Evolutionary conservation across 2,888 invertebrate genomes (phyloP).

Genomic region (Caenorhabditis imperialis): DNA sequence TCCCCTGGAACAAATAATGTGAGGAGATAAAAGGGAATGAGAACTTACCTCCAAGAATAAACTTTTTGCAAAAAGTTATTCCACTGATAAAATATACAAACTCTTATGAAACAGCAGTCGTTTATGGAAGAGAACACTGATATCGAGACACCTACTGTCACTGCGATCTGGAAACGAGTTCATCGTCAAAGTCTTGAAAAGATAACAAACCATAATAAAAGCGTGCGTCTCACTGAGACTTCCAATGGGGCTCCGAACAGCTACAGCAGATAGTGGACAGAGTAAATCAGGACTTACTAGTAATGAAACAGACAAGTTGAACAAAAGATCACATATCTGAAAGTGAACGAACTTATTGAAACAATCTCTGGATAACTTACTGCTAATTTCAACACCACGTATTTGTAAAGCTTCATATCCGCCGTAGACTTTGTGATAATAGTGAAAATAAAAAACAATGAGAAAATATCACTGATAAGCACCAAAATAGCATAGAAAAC

Average conservation of each 20-base stretch:
- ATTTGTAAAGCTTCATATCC: conserved; percentile 36
- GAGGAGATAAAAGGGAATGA: too few species aligned
- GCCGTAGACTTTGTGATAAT: conserved; percentile 31
- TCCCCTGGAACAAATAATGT: conserved; percentile 17
- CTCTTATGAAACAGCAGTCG: conserved; percentile 41
- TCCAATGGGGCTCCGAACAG: conserved; percentile 38
- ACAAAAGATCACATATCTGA: conserved; percentile 31
- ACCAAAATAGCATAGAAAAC: conserved; percentile 21
- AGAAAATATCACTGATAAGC: conserved; percentile 17
- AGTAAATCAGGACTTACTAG: conserved; percentile 38
- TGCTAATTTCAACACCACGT: conserved; percentile 35
- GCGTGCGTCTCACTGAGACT: conserved; percentile 26
- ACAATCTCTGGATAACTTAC: background rate
- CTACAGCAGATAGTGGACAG: conserved; percentile 29
- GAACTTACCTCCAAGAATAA: conserved; percentile 19
- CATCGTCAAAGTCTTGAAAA: too few species aligned
- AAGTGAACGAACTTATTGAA: background rate
- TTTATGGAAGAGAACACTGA: conserved; percentile 40
- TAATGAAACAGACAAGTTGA: conserved; percentile 26
- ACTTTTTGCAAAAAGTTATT: conserved; percentile 18
- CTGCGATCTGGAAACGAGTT: conserved; percentile 18
- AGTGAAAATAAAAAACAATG: conserved; percentile 35
- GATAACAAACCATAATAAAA: conserved; percentile 20
- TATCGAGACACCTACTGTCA: conserved; percentile 14
- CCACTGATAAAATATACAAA: conserved; percentile 45